Evolutionary conservation across 2,797 vertebrate genomes (phyloP), one percentile per base, ranked within the genome.

Genomic region (Anguilla anguilla): DNA sequence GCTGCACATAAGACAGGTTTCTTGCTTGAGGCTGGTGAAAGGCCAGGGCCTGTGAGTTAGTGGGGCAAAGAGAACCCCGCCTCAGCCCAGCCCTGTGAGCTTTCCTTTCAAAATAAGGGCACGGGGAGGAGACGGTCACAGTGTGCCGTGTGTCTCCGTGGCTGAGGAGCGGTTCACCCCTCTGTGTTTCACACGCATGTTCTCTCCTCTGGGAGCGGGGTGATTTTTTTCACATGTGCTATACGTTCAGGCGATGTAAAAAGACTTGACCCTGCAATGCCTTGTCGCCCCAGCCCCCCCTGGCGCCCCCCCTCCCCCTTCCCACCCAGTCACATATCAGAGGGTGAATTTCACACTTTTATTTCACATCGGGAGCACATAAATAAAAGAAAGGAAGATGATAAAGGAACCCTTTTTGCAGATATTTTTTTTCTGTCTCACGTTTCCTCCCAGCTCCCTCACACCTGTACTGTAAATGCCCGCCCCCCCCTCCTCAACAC

Each of bases 321-420:
- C 95, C 87, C 94, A 95, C 94, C 94, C 94, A 96, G 93, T 95
- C 94, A 95, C 94, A 95, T 94, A 95, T 95, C 94, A 94, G 91
- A 95, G 91, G 92, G 94, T 94, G 95, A 92, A 96, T 95, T 94
- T 96, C 95, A 95, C 95, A 96, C 94, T 11, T 94, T 91, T 94
- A 94, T 91, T 79, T 43, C 83, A 74, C 43, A 53, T 79, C 17
- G 31, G 72, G 39, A 74, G 84, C 79, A 69, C 61, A 64, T 64
- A 0, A 83, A 94, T 95, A 95, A 95, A 93, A 94, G 95, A 92
- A 88, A 93, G 93, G 94, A n/a, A 46, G 88, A 95, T 94, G 95
- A 94, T 94, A 95, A 92, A 94, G 94, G 95, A 94, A 92, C 61
- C 46, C 88, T 79, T 90, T 87, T 84, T 61, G 49, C 39, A 81